Evolutionary conservation across 2,113 vertebrate genomes (phyloP), one percentile per base, ranked within the genome.

Genomic region (Pungitius pungitius): DNA sequence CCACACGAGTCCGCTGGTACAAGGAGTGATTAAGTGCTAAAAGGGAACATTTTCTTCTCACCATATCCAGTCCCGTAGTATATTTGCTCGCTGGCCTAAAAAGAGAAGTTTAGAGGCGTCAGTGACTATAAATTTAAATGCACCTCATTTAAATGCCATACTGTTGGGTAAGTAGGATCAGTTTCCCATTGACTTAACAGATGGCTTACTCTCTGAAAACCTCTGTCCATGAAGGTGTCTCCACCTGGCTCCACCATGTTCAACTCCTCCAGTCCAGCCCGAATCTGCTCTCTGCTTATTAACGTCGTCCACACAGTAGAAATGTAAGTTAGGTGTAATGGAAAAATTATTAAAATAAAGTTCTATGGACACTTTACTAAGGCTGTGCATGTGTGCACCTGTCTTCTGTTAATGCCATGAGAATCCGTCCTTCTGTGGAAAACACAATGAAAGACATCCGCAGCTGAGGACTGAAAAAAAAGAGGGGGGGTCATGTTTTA

Each of bases 371-470:
- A 4, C 54, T 15, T 47, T 27, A 1, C 22, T 26, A n/a, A n/a
- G 35, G 40, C 7, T 18, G 47, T 26, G 14, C 64, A 8, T 56
- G 49, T 24, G 13, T 94, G 91, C 24, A 96, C 98, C 98, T 96
- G 94, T 99, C 96, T 87, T 98, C 97, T 47, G 98, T 99, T 35
- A 99, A 84, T 18, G 93, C 87, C 97, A 99, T 99, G 15, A 99
- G 90, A 37, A 90, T 98, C 33, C 94, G 82, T 26, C 96, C 98
- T 79, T 95, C 90, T 18, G 95, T 97, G 26, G 97, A 99, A 86
- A 99, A 99, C 26, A 99, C 97, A 14, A 99, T 99, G 76, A 99
- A 99, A 57, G 97, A 99, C 97, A 99, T 99, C 85, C 97, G 95
- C 71, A 99, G 92, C 90, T 99, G 97, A 73, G 98, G 97, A 86